Percentiles rank a stretch among this genome's conserved stretches.
phyloP scores from a whole-genome alignment of 92 coral and sea anemone species.

The Phenganax subtilis region DNA sequence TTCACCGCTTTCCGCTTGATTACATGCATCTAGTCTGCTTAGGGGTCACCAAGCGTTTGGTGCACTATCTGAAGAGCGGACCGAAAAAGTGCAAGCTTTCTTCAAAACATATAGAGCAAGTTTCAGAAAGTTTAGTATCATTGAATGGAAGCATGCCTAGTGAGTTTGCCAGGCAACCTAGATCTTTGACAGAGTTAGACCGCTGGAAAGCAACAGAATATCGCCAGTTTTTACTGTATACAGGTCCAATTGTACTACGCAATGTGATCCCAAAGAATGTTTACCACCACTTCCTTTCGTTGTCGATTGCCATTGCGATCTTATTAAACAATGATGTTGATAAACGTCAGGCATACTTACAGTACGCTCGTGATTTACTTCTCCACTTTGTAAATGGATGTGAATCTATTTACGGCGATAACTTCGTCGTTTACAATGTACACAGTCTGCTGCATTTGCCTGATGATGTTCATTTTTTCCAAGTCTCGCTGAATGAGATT shows the following conservation, averaged over 20 bases:
- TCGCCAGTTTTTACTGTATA: not conserved
- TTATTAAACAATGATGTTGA: not conserved
- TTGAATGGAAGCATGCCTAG: slow-evolving; percentile 14
- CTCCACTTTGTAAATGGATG: not conserved
- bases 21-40: slow-evolving; percentile 22
- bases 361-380: not conserved
- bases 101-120: not conserved
- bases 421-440: slow-evolving; percentile 1
- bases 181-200: not conserved
- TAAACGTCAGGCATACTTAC: not conserved
- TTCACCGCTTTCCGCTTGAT: not conserved
- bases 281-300: slow-evolving; percentile 11
- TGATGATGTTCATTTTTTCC: not conserved
- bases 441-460: slow-evolving; percentile 3
- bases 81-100: slow-evolving; percentile 11
- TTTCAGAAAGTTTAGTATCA: not conserved
- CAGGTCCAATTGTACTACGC: not conserved
- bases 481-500: not conserved
- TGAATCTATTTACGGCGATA: not conserved
- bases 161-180: slow-evolving; percentile 10
- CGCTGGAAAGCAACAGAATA: slow-evolving; percentile 7
- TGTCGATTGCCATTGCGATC: not conserved
- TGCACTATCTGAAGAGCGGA: not conserved
- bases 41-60: not conserved
- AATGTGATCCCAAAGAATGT: not conserved